Base-by-base conservation (phyloP, 2,888 invertebrate species). In the Erebia epiphron region DNA sequence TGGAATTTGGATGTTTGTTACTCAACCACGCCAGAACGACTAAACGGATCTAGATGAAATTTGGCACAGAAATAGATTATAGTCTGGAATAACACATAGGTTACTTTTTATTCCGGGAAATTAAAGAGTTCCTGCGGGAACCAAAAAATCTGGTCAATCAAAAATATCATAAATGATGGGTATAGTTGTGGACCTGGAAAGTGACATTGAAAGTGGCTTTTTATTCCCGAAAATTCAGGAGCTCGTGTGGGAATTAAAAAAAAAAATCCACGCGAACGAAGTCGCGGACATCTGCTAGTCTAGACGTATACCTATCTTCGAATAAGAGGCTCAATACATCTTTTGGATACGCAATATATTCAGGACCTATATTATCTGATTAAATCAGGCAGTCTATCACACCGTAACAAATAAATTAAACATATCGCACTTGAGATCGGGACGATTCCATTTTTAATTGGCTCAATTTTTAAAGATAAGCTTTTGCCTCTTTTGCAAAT, bases 311-410 rank as follows among this genome's bases (percentile, higher is more conserved):
- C 41, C 13, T 26, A 57, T 35, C 1, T 41, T 16, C 10, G n/a
- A 60, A 60, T 9, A 60, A 60, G 43, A 41, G 4, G 16, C 16
- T 43, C 43, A 46, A 18, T 16, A 16, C 16, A 50, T 67, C 18
- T 49, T 54, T 67, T 26, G 49, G 46, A 16, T 60, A 16, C 11
- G 60, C 21, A 41, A 57, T 62, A 21, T 49, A 62, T 49, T 49
- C 46, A 46, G 49, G 46, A 43, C 49, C 61, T 16, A 16, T 35
- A 41, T 10, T 35, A 66, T 46, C 56, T 56, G 84, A 86, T 85
- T 81, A 72, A 69, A 83, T 83, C 83, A 73, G 73, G 76, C 82
- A 78, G 79, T 83, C 83, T 84, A 85, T 86, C 84, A 84, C 82
- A 80, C 79, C 68, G 68, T 73, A 64, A 68, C 78, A 73, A 76